Conservation (phyloP, 2,113 vertebrate genomes). For the Psammodynastes pulverulentus region DNA sequence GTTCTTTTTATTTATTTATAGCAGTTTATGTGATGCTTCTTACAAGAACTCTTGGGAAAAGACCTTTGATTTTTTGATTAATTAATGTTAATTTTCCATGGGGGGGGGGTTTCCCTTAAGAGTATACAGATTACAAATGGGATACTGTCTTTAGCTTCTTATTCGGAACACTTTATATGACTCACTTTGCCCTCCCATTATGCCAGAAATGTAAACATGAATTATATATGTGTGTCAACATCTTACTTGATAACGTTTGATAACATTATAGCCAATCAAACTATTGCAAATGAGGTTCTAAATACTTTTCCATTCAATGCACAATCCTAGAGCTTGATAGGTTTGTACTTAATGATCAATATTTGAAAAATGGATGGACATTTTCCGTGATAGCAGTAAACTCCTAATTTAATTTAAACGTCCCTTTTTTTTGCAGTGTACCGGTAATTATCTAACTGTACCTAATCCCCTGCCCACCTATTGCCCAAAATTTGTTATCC, state of each 20-base stretch:
- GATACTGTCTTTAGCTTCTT: not conserved
- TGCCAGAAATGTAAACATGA: not conserved
- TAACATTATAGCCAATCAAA: not conserved
- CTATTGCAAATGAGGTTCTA: not conserved
- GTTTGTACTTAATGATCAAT: not conserved
- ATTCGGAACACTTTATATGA: not conserved
- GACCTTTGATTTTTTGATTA: not conserved
- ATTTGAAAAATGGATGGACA: not conserved
- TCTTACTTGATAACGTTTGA: not conserved
- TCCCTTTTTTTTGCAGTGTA: not conserved
- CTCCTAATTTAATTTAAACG: not conserved
- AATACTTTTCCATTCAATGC: not conserved
- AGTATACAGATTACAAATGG: not conserved
- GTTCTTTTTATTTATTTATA: not conserved
- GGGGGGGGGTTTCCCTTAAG: not conserved
- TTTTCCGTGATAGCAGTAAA: not conserved
- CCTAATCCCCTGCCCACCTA: not conserved
- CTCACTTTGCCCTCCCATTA: not conserved
- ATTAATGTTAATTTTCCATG: not conserved
- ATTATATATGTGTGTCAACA: not conserved
- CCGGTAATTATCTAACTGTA: not conserved
- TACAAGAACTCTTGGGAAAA: not conserved
- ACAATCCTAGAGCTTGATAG: not conserved
- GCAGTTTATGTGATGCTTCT: not conserved
- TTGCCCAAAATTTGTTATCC: not conserved